Evolutionary conservation across 2,113 vertebrate genomes (phyloP).

Genomic region (Eulemur rufifrons): DNA sequence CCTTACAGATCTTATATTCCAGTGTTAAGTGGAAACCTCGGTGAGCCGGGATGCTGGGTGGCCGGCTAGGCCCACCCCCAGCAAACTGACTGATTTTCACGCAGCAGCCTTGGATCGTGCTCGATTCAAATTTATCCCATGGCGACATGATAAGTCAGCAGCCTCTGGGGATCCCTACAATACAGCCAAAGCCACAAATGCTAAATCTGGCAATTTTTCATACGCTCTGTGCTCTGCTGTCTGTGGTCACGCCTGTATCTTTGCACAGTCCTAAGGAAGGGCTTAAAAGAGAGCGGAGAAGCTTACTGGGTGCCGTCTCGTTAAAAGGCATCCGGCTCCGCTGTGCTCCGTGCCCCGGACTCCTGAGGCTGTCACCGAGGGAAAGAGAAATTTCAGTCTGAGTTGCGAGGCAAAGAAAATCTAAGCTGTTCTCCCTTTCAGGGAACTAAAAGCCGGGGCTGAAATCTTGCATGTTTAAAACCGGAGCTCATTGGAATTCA

Average conservation of each 20-base stretch:
- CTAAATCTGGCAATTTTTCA: not conserved
- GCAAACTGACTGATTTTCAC: not conserved
- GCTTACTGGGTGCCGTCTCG: not conserved
- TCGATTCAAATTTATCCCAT: not conserved
- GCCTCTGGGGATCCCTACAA: not conserved
- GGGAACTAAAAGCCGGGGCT: constrained; percentile 9
- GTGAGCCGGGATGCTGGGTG: not conserved
- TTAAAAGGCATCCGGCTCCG: not conserved
- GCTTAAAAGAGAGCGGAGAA: not conserved
- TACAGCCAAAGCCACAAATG: not conserved
- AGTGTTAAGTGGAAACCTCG: not conserved
- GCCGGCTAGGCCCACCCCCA: not conserved
- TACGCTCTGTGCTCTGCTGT: not conserved
- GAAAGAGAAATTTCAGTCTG: constrained; percentile 8
- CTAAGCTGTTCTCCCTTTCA: not conserved
- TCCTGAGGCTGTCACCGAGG: not conserved
- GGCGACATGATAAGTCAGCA: not conserved
- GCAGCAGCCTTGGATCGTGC: not conserved
- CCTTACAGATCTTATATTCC: not conserved
- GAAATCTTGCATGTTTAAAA: constrained; percentile 48
- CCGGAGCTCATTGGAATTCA: constrained; percentile 55
- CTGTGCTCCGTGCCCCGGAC: not conserved
- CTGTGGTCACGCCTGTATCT: not conserved
- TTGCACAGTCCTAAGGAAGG: not conserved
- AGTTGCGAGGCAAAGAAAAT: not conserved